Evolutionary conservation across 2,888 invertebrate species (phyloP).

Genomic region (Sesia bembeciformis): DNA sequence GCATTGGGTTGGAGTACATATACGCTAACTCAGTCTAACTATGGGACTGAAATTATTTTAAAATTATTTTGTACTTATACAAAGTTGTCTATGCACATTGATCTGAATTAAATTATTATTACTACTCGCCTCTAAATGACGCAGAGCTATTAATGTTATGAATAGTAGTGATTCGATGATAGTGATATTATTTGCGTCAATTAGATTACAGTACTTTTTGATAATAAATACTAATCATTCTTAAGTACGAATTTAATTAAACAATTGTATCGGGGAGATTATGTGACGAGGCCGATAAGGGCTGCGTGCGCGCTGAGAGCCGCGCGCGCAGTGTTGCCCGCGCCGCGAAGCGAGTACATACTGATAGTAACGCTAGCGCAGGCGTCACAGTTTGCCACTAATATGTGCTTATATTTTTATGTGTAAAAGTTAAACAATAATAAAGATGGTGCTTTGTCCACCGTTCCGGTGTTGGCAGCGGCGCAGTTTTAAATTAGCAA

Average conservation of each 20-base stretch:
- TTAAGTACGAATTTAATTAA: conserved; percentile 67
- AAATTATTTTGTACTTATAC: no score
- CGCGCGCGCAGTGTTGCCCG: background rate
- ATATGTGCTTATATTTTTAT: conserved; percentile 5
- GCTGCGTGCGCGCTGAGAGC: conserved; percentile 36
- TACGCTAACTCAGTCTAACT: no score
- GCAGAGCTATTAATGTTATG: no score
- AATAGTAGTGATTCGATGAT: conserved; percentile 41
- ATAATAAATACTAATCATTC: conserved; percentile 60
- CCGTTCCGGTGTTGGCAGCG: conserved; percentile 56
- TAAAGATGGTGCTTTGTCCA: conserved; percentile 59
- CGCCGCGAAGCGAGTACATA: background rate
- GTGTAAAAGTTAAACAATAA: conserved; percentile 8
- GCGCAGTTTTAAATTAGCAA: conserved; percentile 45
- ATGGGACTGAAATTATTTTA: no score
- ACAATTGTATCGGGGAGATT: conserved; percentile 65
- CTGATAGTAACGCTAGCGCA: no score
- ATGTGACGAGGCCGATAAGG: conserved; percentile 58
- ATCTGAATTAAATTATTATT: no score
- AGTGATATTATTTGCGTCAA: conserved; percentile 44
- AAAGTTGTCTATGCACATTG: no score
- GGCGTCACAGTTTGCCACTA: background rate
- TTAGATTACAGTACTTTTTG: conserved; percentile 63
- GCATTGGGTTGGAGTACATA: no score
- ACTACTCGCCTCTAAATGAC: no score